Conservation (phyloP, 2,113 vertebrate species). For the Grus americana region DNA sequence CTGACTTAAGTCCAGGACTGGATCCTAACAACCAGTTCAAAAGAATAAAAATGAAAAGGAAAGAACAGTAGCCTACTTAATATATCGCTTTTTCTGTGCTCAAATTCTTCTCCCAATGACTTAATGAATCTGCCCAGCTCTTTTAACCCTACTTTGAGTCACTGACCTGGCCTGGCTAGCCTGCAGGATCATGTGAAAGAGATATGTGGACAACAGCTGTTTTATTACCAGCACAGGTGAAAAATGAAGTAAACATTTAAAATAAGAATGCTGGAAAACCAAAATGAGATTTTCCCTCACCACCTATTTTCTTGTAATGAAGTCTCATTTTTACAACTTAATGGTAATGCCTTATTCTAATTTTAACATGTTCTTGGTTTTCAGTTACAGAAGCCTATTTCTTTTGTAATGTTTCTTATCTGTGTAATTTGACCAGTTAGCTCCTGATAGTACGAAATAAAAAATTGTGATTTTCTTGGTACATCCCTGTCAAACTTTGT, state of each 20-base stretch:
- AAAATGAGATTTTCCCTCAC: neutral
- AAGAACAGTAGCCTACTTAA: neutral
- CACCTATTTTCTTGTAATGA: neutral
- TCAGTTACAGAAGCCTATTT: neutral
- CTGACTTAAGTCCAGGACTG: neutral
- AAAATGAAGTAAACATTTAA: neutral
- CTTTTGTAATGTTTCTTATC: neutral
- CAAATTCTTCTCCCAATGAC: neutral
- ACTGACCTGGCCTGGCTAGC: neutral
- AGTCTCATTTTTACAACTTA: neutral
- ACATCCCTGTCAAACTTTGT: neutral
- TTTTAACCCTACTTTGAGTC: neutral
- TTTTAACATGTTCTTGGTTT: neutral
- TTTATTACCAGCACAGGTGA: neutral
- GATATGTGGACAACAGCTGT: neutral
- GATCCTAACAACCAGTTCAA: neutral
- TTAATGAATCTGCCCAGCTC: neutral
- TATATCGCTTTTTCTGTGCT: neutral
- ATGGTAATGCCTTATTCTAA: neutral
- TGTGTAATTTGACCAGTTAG: neutral
- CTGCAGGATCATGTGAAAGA: neutral
- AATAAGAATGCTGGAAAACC: neutral
- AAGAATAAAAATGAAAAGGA: neutral
- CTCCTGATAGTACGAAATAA: neutral
- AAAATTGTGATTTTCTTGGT: neutral